Conservation (phyloP, 1,140 invertebrate genomes). For the Camponotus floridanus region DNA sequence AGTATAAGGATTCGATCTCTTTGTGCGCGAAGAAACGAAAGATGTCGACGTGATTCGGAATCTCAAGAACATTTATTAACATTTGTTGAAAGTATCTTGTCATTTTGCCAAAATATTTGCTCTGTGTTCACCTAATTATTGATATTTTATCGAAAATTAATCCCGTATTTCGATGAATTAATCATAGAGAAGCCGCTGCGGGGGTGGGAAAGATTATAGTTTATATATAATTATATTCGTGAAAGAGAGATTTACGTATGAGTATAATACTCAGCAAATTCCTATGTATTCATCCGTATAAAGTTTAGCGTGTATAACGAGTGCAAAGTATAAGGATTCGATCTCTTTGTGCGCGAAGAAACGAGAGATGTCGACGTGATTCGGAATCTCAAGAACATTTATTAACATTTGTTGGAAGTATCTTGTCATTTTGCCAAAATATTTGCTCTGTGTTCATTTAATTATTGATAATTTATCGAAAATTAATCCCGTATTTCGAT, state of each 20-base stretch:
- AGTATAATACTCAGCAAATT: too few relatives aligned
- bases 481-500: neutral
- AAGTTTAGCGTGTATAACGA: conserved; percentile 4
- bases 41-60: neutral
- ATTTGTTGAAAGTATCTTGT: neutral
- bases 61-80: neutral
- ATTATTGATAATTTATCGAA: neutral
- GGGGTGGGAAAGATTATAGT: neutral
- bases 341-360: neutral
- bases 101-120: neutral
- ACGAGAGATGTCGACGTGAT: neutral
- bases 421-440: conserved; percentile 8
- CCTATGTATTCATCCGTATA: neutral
- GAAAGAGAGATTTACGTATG: neutral
- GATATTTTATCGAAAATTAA: neutral
- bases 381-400: neutral
- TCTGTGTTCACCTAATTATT: neutral
- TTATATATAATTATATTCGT: neutral
- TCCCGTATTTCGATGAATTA: neutral
- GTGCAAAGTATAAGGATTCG: neutral
- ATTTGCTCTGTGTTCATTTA: neutral
- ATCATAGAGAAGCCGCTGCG: neutral
- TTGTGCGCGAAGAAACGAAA: neutral
- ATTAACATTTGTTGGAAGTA: neutral
- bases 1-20: conserved; percentile 11